phyloP scores from a whole-genome alignment of 2,113 vertebrate genomes.

The Drymodes brunneopygia region DNA sequence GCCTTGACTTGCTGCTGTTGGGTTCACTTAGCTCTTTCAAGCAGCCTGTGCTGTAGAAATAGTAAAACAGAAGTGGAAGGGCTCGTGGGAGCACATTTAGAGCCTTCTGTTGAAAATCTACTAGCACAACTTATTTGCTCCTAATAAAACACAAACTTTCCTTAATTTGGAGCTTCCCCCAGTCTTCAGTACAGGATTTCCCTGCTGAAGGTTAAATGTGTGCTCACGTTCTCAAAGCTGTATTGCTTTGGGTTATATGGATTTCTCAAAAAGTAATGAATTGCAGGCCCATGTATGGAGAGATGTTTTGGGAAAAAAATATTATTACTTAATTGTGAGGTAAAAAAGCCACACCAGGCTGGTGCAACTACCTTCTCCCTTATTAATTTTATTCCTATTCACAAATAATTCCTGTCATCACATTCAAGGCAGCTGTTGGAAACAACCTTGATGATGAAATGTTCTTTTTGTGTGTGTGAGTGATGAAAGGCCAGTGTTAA shows the following conservation, averaged over 20 bases:
- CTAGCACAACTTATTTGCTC: background rate
- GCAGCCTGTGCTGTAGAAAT: background rate
- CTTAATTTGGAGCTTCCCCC: background rate
- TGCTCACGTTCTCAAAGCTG: fast-evolving
- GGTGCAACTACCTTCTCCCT: fast-evolving
- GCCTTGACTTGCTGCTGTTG: background rate
- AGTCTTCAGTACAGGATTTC: background rate
- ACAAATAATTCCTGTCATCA: background rate
- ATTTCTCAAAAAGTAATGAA: background rate
- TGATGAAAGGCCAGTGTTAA: background rate
- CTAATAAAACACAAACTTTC: background rate
- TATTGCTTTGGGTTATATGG: background rate
- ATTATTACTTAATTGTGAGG: background rate
- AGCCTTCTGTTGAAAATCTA: background rate
- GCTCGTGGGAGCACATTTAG: fast-evolving
- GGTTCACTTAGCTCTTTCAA: background rate
- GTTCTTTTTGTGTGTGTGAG: background rate
- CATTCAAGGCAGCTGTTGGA: background rate
- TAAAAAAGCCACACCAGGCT: fast-evolving
- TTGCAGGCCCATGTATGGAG: background rate
- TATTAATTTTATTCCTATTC: background rate
- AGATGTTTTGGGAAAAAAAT: background rate
- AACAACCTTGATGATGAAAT: background rate
- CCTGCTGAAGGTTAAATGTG: background rate
- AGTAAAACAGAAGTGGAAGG: background rate